Evolutionary conservation across 2,113 vertebrate species (phyloP).

Genomic region (Chinchilla lanigera): DNA sequence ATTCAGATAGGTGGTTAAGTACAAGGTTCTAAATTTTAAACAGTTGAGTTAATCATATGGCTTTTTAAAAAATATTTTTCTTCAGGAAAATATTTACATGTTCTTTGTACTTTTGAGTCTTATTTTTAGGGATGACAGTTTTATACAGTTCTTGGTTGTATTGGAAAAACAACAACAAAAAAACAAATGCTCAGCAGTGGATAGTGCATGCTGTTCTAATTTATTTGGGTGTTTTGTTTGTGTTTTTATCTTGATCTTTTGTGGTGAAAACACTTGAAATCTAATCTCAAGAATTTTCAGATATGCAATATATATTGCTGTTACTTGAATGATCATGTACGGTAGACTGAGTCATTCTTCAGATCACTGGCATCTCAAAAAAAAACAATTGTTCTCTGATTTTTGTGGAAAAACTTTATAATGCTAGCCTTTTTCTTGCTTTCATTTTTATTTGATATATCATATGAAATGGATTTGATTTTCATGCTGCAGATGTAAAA

Average conservation of each 20-base stretch:
- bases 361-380: background rate
- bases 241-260: background rate
- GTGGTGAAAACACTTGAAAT: background rate
- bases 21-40: background rate
- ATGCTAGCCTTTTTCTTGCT: background rate
- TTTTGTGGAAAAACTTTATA: background rate
- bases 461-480: constrained; percentile 15
- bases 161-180: constrained; percentile 59
- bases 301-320: background rate
- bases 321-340: background rate
- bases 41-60: background rate
- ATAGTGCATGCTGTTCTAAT: constrained; percentile 55
- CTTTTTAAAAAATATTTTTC: background rate
- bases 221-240: constrained; percentile 37
- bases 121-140: constrained; percentile 53
- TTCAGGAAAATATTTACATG: background rate
- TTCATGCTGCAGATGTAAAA: constrained; percentile 28
- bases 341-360: background rate
- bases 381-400: background rate
- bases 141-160: constrained; percentile 62
- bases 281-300: background rate
- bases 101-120: background rate
- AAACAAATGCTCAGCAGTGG: constrained; percentile 73
- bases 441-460: constrained; percentile 14
- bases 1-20: background rate